These are phyloP conservation scores for Crenuchus spilurus DNA, from an alignment of 2,797 vertebrate species.

Conservation along the genomic window DNA sequence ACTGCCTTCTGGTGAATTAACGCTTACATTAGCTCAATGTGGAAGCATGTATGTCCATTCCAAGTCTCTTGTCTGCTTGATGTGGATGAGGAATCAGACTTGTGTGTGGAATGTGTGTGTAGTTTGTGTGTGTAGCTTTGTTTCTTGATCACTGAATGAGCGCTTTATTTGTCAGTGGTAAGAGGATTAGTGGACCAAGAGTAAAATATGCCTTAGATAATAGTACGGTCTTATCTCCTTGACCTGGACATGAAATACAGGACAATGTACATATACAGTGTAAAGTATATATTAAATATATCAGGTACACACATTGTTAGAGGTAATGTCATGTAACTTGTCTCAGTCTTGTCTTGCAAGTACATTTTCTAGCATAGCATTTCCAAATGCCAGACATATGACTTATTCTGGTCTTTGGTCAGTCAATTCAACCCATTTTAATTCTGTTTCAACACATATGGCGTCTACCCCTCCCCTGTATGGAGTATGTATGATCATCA, in stretches of 20 bases:
- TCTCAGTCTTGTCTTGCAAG: neutral
- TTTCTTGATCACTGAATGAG: too few species aligned
- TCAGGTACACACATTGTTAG: too few species aligned
- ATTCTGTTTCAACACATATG: slow-evolving; percentile 1
- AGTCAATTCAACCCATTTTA: neutral
- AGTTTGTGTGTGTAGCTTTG: too few species aligned
- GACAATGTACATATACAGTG: too few species aligned
- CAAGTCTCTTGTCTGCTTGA: too few species aligned
- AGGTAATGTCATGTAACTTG: neutral
- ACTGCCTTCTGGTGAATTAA: neutral
- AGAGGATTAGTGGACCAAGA: neutral
- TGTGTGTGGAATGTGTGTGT: too few species aligned
- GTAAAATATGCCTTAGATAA: neutral
- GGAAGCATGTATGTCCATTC: neutral
- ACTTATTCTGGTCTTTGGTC: neutral
- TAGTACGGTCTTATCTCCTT: neutral
- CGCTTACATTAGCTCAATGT: neutral
- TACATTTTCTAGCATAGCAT: neutral
- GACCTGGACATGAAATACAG: too few species aligned
- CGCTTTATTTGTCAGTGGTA: neutral
- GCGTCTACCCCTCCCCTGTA: slow-evolving; percentile 28
- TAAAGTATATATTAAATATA: too few species aligned
- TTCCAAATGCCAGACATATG: neutral
- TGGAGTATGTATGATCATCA: slow-evolving; percentile 10
- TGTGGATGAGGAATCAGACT: too few species aligned